A percentile compares a stretch with the other conserved stretches of the same genome.
Conservation (phyloP, 1,140 invertebrate genomes). For the Drosophila athabasca region DNA sequence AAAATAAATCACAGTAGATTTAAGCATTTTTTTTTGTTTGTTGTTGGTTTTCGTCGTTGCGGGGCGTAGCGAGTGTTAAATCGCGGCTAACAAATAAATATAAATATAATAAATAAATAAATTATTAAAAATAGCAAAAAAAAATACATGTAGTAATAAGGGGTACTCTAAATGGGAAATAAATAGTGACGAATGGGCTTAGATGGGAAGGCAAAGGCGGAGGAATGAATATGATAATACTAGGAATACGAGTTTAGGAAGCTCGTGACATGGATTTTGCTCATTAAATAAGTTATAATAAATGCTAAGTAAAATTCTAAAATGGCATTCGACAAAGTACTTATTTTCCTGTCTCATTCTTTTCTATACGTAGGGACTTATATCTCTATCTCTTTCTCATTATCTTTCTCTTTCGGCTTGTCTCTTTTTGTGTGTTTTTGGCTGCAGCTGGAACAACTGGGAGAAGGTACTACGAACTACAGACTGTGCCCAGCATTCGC, state of each 20-base stretch:
- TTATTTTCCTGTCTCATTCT: slow-evolving; percentile 23
- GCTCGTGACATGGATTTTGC: too few relatives aligned
- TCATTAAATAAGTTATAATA: slow-evolving; percentile 50
- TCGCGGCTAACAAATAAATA: slow-evolving; percentile 36
- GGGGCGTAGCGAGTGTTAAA: not conserved
- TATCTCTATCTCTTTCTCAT: too few relatives aligned
- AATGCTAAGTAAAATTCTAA: slow-evolving; percentile 59
- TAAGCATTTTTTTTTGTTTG: slow-evolving; percentile 69
- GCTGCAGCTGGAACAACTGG: too few relatives aligned
- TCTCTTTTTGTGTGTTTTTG: too few relatives aligned
- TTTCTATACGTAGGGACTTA: not conserved
- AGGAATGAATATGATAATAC: slow-evolving; percentile 30
- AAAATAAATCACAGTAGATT: slow-evolving; percentile 81
- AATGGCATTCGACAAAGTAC: slow-evolving; percentile 76
- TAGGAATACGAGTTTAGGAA: slow-evolving; percentile 6
- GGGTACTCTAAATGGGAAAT: slow-evolving; percentile 28
- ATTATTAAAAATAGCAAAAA: slow-evolving; percentile 41
- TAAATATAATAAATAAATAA: slow-evolving; percentile 46
- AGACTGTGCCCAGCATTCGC: slow-evolving; percentile 22
- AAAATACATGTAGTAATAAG: slow-evolving; percentile 10
- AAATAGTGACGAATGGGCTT: slow-evolving; percentile 18
- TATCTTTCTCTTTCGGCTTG: too few relatives aligned
- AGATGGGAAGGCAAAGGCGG: not conserved
- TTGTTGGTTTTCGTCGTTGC: slow-evolving; percentile 21
- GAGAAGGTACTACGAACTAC: slow-evolving; percentile 6